phyloP scores from a whole-genome alignment of 2,888 invertebrate genomes.

The Cantharis flavilabris region DNA sequence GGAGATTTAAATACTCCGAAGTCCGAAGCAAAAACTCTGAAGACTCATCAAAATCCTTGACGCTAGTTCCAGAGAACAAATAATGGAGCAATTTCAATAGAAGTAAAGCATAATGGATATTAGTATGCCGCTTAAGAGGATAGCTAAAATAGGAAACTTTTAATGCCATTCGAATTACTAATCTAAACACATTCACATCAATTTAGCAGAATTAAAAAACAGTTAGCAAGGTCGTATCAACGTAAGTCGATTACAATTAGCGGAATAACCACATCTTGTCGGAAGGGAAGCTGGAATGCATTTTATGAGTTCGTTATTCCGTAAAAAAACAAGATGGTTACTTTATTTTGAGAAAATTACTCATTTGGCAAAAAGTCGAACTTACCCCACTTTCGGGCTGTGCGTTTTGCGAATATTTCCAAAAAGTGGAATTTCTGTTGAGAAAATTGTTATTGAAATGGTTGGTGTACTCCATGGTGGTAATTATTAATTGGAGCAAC shows the following conservation, averaged over 20 bases:
- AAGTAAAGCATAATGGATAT: background rate
- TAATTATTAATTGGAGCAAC: background rate
- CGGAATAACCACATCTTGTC: background rate
- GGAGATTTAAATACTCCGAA: background rate
- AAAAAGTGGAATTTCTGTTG: conserved; percentile 39
- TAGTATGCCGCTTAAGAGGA: background rate
- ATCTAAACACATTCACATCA: background rate
- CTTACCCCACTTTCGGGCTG: conserved; percentile 42
- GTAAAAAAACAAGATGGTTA: background rate
- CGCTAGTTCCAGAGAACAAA: background rate
- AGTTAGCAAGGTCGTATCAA: background rate
- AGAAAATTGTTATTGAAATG: conserved; percentile 33
- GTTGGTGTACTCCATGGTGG: conserved; percentile 38
- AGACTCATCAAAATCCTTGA: background rate
- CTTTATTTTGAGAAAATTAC: background rate
- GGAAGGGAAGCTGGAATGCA: background rate
- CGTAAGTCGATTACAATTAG: background rate
- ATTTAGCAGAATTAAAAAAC: background rate
- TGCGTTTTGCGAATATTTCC: conserved; percentile 40
- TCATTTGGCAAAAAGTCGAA: background rate
- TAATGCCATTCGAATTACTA: background rate
- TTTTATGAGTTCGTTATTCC: background rate
- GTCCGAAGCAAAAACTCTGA: background rate
- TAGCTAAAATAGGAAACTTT: conserved; percentile 1
- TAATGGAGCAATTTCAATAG: too few species aligned